Base-by-base conservation (phyloP, 2,888 invertebrate species). In the Cheilosia grossa region DNA sequence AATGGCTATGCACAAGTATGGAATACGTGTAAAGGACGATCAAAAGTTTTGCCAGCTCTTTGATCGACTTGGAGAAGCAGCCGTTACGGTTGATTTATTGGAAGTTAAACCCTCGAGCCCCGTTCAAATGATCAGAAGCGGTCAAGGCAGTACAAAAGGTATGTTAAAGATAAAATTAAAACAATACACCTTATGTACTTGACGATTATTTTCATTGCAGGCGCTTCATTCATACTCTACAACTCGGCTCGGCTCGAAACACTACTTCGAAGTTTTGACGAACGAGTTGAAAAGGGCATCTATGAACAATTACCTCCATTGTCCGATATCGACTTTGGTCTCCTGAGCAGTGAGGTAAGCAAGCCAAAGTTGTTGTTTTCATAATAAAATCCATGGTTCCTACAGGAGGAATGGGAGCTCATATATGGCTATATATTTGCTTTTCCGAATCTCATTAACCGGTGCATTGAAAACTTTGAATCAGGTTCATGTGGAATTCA, bases 331-430 rank as follows among this genome's bases (percentile, higher is more conserved):
- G 94, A 96, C 92, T 94, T 96, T 87, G 92, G 92, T 53, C 89
- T 94, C 66, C 91, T 97, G 0, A 93, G 92, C 54, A 94, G 95
- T 91, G 94, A 95, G 91, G 96, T 96, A 93, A 89, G 17, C 4
- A n/a, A 59, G 33, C 0, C 6, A 19, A 2, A 1, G 15, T 72
- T 40, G 30, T 37, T 27, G 4, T 33, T 51, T 72, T 56, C 13
- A n/a, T 27, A 51, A 27, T 53, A 4, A 49, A 37, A 30, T 19
- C 37, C 1, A 15, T 40, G 78, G 87, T 88, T 87, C 93, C 93
- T 93, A 19, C 90, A 96, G 96, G 95, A 96, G 88, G 96, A 97
- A 93, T 97, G 96, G 97, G 93, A 93, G 82, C 89, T 97, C 4
- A 90, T 96, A 51, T 96, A 94, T 89, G 95, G 94, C 85, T 96